Conservation (phyloP, 2,797 vertebrate genomes). For the Rhinatrema bivittatum region DNA sequence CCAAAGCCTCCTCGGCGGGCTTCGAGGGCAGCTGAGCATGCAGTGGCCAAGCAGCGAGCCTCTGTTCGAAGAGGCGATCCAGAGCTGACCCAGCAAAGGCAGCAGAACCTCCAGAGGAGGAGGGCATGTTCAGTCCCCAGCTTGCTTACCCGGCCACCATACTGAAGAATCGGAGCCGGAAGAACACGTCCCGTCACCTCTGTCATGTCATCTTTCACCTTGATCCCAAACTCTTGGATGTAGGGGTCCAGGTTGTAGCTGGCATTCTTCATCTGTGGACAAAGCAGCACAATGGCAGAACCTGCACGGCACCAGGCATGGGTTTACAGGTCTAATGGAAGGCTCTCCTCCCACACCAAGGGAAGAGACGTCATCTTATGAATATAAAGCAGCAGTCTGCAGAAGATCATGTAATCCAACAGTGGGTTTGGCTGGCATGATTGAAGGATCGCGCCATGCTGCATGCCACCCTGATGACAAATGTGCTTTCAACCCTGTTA, state of each 20-base stretch:
- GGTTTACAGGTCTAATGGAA: not conserved
- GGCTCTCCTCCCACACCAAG: no score
- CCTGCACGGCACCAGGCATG: not conserved
- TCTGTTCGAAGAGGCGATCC: no score
- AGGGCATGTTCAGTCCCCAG: no score
- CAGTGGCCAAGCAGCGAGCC: no score
- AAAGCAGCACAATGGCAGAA: constrained; percentile 4
- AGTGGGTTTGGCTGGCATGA: no score
- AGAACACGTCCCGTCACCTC: constrained; percentile 94
- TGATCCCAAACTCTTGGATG: constrained; percentile 98
- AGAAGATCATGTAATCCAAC: no score
- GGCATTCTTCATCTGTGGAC: constrained; percentile 92
- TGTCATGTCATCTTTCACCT: constrained; percentile 97
- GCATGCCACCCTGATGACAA: no score
- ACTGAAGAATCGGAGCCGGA: constrained; percentile 94
- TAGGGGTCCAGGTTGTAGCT: constrained; percentile 97
- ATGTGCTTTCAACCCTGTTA: no score
- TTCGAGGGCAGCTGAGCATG: no score
- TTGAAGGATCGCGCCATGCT: not conserved
- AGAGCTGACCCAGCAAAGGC: no score
- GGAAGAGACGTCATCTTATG: constrained; percentile 1
- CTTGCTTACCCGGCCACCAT: constrained; percentile 91
- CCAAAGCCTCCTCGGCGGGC: no score
- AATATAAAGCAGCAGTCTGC: not conserved
- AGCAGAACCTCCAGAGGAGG: no score